Evolutionary conservation across 2,113 vertebrate species (phyloP).

Genomic region (Anarhynchus alexandrinus): DNA sequence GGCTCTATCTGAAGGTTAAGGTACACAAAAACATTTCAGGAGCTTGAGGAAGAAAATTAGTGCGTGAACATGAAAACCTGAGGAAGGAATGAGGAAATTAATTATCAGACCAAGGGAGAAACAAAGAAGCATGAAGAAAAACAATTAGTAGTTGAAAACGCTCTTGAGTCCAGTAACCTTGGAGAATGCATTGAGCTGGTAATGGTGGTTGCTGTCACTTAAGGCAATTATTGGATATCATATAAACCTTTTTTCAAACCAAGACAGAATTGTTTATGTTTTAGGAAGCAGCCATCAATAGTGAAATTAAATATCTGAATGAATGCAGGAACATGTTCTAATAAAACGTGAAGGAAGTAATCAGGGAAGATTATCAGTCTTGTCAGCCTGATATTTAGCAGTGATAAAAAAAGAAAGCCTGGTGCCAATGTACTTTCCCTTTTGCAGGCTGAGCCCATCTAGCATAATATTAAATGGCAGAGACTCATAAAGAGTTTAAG

Average conservation of each 20-base stretch:
- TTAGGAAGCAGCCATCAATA: conserved; percentile 37
- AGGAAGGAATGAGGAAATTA: conserved; percentile 29
- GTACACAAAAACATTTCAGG: background rate
- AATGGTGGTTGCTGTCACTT: conserved; percentile 2
- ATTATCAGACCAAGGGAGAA: conserved; percentile 29
- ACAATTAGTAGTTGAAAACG: conserved; percentile 32
- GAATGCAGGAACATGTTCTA: conserved; percentile 26
- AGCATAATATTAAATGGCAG: conserved; percentile 4
- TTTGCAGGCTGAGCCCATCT: background rate
- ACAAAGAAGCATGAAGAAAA: conserved; percentile 36
- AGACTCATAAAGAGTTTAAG: conserved; percentile 34
- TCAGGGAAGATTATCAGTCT: conserved; percentile 17
- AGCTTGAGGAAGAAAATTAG: conserved; percentile 29
- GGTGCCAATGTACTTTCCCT: background rate
- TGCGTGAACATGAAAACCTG: conserved; percentile 14
- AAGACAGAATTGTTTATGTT: conserved; percentile 19
- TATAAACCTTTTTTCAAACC: background rate
- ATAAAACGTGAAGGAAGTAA: conserved; percentile 42
- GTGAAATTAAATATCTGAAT: conserved; percentile 56
- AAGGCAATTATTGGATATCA: background rate
- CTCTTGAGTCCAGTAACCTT: background rate
- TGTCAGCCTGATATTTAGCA: background rate
- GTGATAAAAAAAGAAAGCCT: background rate
- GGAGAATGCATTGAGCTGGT: background rate
- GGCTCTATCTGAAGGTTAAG: background rate